A percentile compares a stretch with the other conserved stretches of the same genome.
phyloP scores from a whole-genome alignment of 2,113 vertebrate genomes.

The Microcebus jonahi region DNA sequence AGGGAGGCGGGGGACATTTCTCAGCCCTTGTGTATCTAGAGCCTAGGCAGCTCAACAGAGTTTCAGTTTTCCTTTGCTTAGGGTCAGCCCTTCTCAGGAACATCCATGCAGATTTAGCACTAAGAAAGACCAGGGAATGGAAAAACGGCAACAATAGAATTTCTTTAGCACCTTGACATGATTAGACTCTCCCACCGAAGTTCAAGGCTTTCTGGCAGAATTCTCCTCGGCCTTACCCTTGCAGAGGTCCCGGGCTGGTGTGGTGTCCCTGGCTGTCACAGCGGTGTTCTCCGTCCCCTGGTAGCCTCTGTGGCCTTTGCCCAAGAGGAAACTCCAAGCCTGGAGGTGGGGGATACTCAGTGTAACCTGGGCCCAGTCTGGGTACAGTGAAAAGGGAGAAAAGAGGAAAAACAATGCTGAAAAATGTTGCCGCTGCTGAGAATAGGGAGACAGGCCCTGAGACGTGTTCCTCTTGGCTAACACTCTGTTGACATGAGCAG shows the following conservation, averaged over 20 bases:
- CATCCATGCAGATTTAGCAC: neutral
- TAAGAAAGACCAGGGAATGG: neutral
- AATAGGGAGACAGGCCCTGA: neutral
- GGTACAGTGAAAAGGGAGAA: neutral
- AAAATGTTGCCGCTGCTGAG: neutral
- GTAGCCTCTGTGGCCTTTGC: neutral
- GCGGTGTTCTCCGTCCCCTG: neutral
- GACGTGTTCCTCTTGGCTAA: neutral
- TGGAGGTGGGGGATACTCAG: accelerated
- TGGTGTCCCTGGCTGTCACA: neutral
- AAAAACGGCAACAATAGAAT: neutral
- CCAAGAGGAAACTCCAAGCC: neutral
- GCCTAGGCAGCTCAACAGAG: neutral
- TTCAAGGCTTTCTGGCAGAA: neutral
- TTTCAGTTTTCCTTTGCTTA: conserved; percentile 57
- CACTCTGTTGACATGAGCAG: neutral
- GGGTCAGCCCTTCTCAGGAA: neutral
- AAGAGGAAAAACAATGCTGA: neutral
- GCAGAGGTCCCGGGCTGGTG: neutral
- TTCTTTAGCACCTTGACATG: neutral
- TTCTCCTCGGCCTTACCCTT: neutral
- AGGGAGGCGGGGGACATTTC: neutral
- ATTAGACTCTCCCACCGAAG: neutral
- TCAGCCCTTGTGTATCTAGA: neutral
- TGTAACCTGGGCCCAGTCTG: neutral